These are phyloP conservation scores for Redunca redunca DNA, from an alignment of 2,113 vertebrate species.

Conservation along the genomic window DNA sequence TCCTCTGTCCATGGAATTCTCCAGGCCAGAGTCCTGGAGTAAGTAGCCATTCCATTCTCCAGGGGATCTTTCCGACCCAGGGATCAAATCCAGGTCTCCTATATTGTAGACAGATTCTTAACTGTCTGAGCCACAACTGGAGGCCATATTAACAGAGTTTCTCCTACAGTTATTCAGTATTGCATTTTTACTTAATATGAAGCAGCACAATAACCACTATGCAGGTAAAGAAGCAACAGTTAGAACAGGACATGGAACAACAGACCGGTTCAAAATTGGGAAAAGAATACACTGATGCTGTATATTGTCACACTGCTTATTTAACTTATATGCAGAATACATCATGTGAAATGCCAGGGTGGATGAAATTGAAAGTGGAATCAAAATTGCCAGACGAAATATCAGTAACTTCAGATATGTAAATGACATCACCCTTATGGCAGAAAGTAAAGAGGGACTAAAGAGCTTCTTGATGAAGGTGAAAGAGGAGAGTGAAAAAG, in stretches of 20 bases:
- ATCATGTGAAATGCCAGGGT: not conserved
- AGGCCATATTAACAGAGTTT: not conserved
- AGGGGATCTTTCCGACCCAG: not conserved
- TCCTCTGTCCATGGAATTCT: not conserved
- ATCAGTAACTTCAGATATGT: not conserved
- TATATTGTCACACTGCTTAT: not conserved
- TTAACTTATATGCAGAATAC: not conserved
- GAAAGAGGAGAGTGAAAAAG: not conserved
- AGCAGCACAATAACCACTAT: not conserved
- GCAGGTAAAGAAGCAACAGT: not conserved
- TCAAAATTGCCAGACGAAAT: not conserved
- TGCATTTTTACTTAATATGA: not conserved
- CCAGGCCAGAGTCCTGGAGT: not conserved
- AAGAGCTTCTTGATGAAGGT: not conserved
- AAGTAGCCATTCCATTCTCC: not conserved
- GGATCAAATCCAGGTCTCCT: not conserved
- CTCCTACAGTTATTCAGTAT: not conserved
- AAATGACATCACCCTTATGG: not conserved
- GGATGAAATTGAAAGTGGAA: not conserved
- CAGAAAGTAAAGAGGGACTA: not conserved
- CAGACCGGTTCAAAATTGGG: not conserved
- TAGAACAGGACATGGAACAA: not conserved
- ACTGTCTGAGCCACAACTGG: not conserved
- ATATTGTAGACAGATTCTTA: not conserved
- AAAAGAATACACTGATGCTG: not conserved